Conservation (phyloP, 2,797 vertebrate species). For the Semotilus atromaculatus region DNA sequence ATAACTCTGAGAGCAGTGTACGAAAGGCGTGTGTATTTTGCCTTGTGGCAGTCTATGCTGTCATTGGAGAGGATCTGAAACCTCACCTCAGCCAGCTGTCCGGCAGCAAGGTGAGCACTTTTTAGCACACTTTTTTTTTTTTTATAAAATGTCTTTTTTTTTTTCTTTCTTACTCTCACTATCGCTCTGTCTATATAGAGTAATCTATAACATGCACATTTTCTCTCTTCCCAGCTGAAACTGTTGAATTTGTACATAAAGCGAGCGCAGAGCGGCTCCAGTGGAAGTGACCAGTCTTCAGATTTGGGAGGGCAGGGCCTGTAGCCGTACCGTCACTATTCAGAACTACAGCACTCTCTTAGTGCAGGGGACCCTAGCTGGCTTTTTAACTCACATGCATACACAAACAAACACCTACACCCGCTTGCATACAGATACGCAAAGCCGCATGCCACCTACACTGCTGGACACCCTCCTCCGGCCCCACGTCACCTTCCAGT, state of each 20-base stretch:
- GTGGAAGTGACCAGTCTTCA: constrained; percentile 82
- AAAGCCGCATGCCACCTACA: constrained; percentile 58
- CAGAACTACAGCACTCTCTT: constrained; percentile 45
- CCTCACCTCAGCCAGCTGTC: constrained; percentile 95
- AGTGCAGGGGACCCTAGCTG: constrained; percentile 51
- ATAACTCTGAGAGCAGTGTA: constrained; percentile 98
- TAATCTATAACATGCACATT: not conserved
- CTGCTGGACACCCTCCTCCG: constrained; percentile 60
- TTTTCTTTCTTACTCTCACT: constrained; percentile 63
- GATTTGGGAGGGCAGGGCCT: constrained; percentile 75
- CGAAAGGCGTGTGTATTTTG: constrained; percentile 98
- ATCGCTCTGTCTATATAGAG: not conserved
- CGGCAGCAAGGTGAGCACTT: constrained; percentile 92
- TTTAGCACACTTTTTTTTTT: no score
- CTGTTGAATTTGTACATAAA: constrained; percentile 98
- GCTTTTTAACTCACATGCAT: constrained; percentile 57
- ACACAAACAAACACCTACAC: constrained; percentile 63
- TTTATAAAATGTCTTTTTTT: not conserved
- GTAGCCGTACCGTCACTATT: constrained; percentile 63
- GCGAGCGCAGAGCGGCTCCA: constrained; percentile 92
- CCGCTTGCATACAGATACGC: constrained; percentile 63
- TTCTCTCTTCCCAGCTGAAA: constrained; percentile 85
- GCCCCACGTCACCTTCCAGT: constrained; percentile 49
- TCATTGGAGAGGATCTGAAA: constrained; percentile 97
- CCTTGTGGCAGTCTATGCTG: constrained; percentile 92